Conservation (phyloP, 2,888 invertebrate genomes). For the Dyspetes luteomarginatus region DNA sequence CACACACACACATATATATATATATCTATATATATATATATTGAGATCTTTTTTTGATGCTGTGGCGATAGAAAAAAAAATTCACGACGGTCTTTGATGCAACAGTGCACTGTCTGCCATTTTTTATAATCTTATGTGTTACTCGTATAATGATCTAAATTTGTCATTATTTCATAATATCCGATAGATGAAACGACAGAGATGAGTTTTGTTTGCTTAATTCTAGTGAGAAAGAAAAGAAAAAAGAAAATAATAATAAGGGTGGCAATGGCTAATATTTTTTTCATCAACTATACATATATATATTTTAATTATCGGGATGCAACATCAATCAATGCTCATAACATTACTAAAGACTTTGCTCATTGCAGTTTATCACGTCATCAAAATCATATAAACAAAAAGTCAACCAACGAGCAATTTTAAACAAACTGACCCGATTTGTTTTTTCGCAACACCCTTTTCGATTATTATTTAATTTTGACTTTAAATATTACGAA, state of each 20-base stretch:
- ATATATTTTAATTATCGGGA: conserved; percentile 2
- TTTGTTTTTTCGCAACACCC: conserved; percentile 18
- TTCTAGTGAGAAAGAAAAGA: conserved; percentile 12
- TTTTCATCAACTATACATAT: no score
- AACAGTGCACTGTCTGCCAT: conserved; percentile 55
- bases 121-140: conserved; percentile 46
- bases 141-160: conserved; percentile 39
- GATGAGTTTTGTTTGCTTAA: conserved; percentile 30
- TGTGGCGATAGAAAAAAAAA: not conserved
- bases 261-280: conserved; percentile 11
- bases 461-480: not conserved
- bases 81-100: conserved; percentile 26
- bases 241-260: no score
- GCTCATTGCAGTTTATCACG: conserved; percentile 20
- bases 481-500: conserved; percentile 10
- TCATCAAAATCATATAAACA: conserved; percentile 48
- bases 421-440: conserved; percentile 18
- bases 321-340: conserved; percentile 11
- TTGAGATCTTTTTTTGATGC: not conserved
- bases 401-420: conserved; percentile 44
- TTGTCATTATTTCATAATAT: conserved; percentile 44
- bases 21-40: no score
- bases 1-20: no score
- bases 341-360: conserved; percentile 44
- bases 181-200: conserved; percentile 48